Conservation (phyloP, 2,888 invertebrate genomes). For the Agrochola macilenta region DNA sequence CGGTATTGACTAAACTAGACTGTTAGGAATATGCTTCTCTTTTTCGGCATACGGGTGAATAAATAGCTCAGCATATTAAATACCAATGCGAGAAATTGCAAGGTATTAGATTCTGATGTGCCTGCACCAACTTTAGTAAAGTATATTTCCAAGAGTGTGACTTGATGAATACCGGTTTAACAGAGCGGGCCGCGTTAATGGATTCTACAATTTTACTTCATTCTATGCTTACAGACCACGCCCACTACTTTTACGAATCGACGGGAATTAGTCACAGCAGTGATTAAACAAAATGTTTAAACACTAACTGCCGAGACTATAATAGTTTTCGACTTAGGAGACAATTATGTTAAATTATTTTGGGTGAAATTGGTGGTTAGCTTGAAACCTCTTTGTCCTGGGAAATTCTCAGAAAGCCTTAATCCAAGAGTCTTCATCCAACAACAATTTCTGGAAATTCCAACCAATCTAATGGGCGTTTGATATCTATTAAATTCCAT, state of each 20-base stretch:
- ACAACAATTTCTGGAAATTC: not conserved
- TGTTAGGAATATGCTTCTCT: not conserved
- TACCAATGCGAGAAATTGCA: not conserved
- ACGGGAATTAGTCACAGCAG: conserved; percentile 43
- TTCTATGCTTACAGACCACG: conserved; percentile 33
- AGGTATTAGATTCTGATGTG: not conserved
- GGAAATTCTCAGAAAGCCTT: not conserved
- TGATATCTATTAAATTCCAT: conserved; percentile 5
- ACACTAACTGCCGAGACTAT: conserved; percentile 9
- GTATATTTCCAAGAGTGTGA: conserved; percentile 41
- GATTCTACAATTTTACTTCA: conserved; percentile 57
- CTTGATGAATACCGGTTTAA: conserved; percentile 52
- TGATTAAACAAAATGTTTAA: conserved; percentile 37
- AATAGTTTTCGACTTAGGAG: not conserved
- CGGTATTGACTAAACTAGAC: not conserved
- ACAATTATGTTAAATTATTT: not conserved
- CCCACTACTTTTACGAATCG: conserved; percentile 45
- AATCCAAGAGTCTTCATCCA: not conserved
- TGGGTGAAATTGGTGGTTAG: not conserved
- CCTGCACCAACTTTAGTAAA: not conserved
- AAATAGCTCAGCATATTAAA: not conserved
- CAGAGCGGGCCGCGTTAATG: conserved; percentile 54
- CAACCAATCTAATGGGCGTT: not conserved
- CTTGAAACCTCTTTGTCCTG: not conserved
- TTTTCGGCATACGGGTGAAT: not conserved